Conservation (phyloP, 2,113 vertebrate genomes). For the Uria lomvia region DNA sequence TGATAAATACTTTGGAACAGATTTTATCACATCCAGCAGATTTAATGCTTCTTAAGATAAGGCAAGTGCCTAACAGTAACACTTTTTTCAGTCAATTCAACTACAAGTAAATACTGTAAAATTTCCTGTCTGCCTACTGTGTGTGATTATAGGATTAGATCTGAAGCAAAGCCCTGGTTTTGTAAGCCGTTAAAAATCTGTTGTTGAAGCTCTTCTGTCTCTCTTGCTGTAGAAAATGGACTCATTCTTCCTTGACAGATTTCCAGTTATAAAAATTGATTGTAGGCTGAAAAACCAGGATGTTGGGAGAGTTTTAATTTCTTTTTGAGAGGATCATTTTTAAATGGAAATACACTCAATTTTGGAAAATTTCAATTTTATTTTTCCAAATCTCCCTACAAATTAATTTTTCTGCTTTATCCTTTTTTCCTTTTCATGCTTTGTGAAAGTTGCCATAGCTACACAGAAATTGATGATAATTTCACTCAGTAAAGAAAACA, state of each 20-base stretch:
- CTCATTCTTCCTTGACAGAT: background rate
- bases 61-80: background rate
- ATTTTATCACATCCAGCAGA: slow-evolving; percentile 43
- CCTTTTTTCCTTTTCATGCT: background rate
- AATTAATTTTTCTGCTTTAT: background rate
- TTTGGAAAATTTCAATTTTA: background rate
- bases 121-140: background rate
- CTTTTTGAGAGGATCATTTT: background rate
- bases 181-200: slow-evolving; percentile 33
- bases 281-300: background rate
- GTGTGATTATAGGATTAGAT: slow-evolving; percentile 55
- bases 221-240: background rate
- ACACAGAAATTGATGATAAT: background rate
- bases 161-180: slow-evolving; percentile 22
- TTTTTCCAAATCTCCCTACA: background rate
- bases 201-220: background rate
- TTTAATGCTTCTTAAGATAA: slow-evolving; percentile 32
- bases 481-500: background rate
- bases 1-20: slow-evolving; percentile 36
- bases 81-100: slow-evolving; percentile 37
- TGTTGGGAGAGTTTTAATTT: background rate
- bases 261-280: background rate
- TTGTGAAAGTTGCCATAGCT: slow-evolving; percentile 20
- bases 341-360: background rate
- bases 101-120: slow-evolving; percentile 21